Conservation (phyloP, 2,888 invertebrate species). For the Ornithoptera alexandrae region DNA sequence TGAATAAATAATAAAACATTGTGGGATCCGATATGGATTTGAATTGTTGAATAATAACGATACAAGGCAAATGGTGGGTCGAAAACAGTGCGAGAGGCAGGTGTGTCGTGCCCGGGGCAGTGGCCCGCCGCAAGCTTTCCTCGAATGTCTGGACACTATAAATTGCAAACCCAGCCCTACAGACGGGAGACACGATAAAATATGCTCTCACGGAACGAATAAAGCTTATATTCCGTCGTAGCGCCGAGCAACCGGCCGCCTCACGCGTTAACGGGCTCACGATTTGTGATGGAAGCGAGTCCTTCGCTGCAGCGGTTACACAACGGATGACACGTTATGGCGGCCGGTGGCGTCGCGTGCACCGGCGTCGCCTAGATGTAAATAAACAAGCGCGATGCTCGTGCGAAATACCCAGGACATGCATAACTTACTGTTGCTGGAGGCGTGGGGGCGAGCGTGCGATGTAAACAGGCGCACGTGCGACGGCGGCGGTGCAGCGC, state of each 20-base stretch:
- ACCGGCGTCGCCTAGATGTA: constrained; percentile 31
- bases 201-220: constrained; percentile 32
- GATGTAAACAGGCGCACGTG: constrained; percentile 57
- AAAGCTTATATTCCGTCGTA: constrained; percentile 39
- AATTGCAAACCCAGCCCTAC: constrained; percentile 41
- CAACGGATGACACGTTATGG: constrained; percentile 15
- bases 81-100: constrained; percentile 59
- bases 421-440: constrained; percentile 66
- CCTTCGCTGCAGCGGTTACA: constrained; percentile 37
- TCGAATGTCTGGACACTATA: constrained; percentile 49
- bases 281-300: constrained; percentile 51
- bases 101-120: constrained; percentile 45
- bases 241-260: constrained; percentile 47
- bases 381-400: constrained; percentile 48
- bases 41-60: constrained; percentile 34
- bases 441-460: constrained; percentile 24
- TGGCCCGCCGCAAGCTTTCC: constrained; percentile 49
- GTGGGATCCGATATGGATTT: constrained; percentile 30
- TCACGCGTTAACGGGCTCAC: constrained; percentile 52
- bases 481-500: constrained; percentile 21
- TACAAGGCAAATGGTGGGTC: constrained; percentile 34
- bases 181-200: constrained; percentile 30
- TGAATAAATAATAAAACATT: constrained; percentile 22
- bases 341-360: constrained; percentile 14
- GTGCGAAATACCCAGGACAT: constrained; percentile 62